Evolutionary conservation across 2,888 invertebrate species (phyloP).

Genomic region (Chesias legatella): DNA sequence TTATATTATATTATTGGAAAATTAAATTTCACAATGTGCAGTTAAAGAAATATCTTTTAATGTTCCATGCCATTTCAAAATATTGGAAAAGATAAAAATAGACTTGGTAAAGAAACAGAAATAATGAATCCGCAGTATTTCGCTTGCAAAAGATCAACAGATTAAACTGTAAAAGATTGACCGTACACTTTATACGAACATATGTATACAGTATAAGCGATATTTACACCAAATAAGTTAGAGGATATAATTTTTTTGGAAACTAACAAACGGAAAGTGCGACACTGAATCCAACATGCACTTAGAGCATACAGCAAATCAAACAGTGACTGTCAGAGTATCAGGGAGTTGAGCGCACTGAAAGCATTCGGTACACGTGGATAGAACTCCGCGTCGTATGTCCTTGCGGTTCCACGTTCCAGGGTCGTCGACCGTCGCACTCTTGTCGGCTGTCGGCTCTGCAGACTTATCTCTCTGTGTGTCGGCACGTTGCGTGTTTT

Average conservation of each 20-base stretch:
- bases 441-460: conserved; percentile 9
- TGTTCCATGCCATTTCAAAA: neutral
- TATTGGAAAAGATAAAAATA: conserved; percentile 3
- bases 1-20: too few species aligned
- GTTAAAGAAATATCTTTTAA: too few species aligned
- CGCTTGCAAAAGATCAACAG: conserved; percentile 15
- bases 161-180: too few species aligned
- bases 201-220: too few species aligned
- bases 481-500: conserved; percentile 38
- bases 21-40: too few species aligned
- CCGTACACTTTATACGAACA: too few species aligned
- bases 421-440: conserved; percentile 18
- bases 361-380: conserved; percentile 17
- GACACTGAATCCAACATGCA: conserved; percentile 6
- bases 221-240: too few species aligned
- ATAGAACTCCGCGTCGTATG: conserved; percentile 6
- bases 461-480: conserved; percentile 26
- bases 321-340: conserved; percentile 10
- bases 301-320: conserved; percentile 4
- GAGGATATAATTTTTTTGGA: neutral
- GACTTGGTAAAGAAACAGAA: conserved; percentile 17
- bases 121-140: conserved; percentile 19
- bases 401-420: conserved; percentile 13
- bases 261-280: too few species aligned
- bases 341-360: conserved; percentile 23